These are phyloP conservation scores for Coccyzus lansbergi DNA, from an alignment of 2,797 vertebrate genomes.

Conservation along the genomic window DNA sequence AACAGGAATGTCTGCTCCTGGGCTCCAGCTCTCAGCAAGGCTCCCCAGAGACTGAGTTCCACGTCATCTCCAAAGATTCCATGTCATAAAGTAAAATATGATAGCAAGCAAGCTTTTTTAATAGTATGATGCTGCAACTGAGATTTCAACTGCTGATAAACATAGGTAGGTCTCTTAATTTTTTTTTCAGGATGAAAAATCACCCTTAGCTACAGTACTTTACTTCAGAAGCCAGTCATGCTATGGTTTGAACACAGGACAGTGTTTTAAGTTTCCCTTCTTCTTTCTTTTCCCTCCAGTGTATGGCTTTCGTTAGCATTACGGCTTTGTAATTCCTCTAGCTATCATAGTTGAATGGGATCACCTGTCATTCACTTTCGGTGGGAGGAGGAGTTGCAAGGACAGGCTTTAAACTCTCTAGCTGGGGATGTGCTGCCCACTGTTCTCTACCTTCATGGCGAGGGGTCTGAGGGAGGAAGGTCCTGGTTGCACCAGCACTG, in stretches of 20 bases:
- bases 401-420: background rate
- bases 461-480: no score
- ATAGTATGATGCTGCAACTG: background rate
- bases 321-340: background rate
- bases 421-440: background rate
- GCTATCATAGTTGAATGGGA: background rate
- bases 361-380: background rate
- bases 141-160: background rate
- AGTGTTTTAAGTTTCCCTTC: background rate
- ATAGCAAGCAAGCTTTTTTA: background rate
- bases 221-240: background rate
- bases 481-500: rapidly evolving
- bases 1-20: background rate
- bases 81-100: background rate
- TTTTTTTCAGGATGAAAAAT: background rate
- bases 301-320: background rate
- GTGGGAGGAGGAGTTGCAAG: background rate
- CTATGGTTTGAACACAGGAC: rapidly evolving
- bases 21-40: background rate
- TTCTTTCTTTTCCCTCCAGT: background rate
- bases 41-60: background rate
- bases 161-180: background rate
- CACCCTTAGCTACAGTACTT: background rate
- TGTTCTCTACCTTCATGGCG: background rate
- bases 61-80: background rate